Evolutionary conservation across 2,888 invertebrate species (phyloP).

Genomic region (Coelinius sp.): DNA sequence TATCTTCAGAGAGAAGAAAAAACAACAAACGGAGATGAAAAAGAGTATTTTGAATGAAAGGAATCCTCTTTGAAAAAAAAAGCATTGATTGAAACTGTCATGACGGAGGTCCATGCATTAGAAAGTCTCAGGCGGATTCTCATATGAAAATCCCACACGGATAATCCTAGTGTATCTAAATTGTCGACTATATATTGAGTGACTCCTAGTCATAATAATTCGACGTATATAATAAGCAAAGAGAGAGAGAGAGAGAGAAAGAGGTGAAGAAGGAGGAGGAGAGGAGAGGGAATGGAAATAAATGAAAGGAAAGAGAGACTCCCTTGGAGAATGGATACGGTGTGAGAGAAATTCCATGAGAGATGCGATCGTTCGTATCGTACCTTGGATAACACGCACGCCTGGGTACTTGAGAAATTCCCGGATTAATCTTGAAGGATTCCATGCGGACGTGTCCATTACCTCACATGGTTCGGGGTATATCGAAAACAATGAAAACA

Average conservation of each 20-base stretch:
- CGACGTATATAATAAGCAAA: neutral
- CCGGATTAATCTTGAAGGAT: conserved; percentile 47
- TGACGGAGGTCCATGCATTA: no score
- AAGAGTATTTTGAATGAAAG: no score
- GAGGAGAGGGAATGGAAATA: neutral
- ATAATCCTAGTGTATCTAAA: no score
- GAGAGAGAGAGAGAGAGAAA: neutral
- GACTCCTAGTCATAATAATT: neutral
- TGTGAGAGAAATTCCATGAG: conserved; percentile 43
- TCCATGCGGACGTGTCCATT: conserved; percentile 35
- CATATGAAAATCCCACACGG: no score
- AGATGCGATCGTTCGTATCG: conserved; percentile 51
- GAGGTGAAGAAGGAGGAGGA: neutral
- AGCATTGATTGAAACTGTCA: no score
- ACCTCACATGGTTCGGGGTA: conserved; percentile 26
- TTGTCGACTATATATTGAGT: neutral
- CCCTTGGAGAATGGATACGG: conserved; percentile 36
- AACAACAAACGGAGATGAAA: no score
- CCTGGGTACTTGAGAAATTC: conserved; percentile 37
- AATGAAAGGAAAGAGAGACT: conserved; percentile 27
- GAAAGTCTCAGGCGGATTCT: no score
- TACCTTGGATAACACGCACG: conserved; percentile 48
- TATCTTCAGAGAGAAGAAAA: no score
- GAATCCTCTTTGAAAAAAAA: no score
- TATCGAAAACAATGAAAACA: conserved; percentile 25